Evolutionary conservation across 2,113 vertebrate species (phyloP).

Genomic region (Nematolebias whitei): DNA sequence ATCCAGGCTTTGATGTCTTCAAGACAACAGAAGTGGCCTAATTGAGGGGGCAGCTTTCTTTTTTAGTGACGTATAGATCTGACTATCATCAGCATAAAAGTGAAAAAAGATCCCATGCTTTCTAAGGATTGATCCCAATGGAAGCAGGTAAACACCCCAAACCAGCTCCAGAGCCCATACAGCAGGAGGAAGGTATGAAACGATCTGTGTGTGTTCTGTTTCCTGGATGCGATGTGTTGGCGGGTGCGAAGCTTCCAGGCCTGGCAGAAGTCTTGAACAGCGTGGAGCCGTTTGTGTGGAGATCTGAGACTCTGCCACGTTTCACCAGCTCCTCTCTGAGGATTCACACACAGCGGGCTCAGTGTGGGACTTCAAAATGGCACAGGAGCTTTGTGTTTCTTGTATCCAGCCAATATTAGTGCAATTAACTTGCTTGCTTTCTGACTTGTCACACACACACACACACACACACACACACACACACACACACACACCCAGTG

Average conservation of each 20-base stretch:
- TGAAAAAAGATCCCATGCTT: no score
- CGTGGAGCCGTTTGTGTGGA: neutral
- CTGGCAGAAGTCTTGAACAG: conserved; percentile 10
- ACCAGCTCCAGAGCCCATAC: neutral
- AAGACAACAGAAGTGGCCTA: no score
- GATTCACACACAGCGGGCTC: neutral
- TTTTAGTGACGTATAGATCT: no score
- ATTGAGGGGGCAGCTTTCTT: no score
- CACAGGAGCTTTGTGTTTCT: neutral
- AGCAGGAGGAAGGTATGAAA: conserved; percentile 12
- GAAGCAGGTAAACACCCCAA: neutral
- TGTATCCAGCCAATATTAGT: neutral
- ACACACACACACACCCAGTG: no score
- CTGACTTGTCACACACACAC: no score
- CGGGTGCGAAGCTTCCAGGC: conserved; percentile 10
- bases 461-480: no score
- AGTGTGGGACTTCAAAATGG: no score
- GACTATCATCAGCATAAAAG: no score
- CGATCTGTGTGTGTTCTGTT: neutral
- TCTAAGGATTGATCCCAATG: no score
- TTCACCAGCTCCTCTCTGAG: conserved; percentile 12
- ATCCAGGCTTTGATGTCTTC: no score
- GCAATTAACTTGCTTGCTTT: neutral
- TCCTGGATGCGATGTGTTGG: conserved; percentile 4
- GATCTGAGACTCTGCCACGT: conserved; percentile 3